Evolutionary conservation across 1,140 invertebrate genomes (phyloP).

Genomic region (Drosophila nigromelanica): DNA sequence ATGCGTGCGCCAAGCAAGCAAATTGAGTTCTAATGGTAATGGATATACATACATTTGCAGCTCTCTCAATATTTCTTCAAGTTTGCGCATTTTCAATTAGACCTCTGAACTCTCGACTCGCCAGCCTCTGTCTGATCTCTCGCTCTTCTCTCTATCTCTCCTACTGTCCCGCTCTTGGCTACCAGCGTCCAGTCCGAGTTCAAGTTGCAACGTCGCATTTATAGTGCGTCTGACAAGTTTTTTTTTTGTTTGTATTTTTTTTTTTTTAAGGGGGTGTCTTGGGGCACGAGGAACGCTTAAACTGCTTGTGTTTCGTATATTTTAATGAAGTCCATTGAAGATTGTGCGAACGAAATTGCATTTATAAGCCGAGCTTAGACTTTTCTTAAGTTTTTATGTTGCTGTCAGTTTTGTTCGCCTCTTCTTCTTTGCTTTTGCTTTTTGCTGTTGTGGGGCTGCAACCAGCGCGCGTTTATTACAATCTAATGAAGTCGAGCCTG

Average conservation of each 20-base stretch:
- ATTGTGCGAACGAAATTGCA: slow-evolving; percentile 81
- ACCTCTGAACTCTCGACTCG: slow-evolving; percentile 72
- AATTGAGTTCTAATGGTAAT: slow-evolving; percentile 79
- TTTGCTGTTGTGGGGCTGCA: slow-evolving; percentile 57
- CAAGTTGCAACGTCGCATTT: slow-evolving; percentile 35
- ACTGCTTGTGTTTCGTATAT: slow-evolving; percentile 81
- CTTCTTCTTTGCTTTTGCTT: not conserved
- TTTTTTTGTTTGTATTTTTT: slow-evolving; percentile 5
- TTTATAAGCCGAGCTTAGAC: slow-evolving; percentile 76
- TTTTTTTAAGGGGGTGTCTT: not conserved
- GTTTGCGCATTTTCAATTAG: slow-evolving; percentile 83
- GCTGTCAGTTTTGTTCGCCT: slow-evolving; percentile 60
- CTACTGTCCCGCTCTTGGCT: slow-evolving; percentile 29
- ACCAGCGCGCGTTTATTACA: slow-evolving; percentile 77
- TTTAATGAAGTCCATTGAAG: slow-evolving; percentile 82
- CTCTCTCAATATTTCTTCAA: slow-evolving; percentile 77
- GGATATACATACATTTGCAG: slow-evolving; percentile 27
- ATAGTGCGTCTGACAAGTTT: slow-evolving; percentile 74
- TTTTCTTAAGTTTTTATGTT: slow-evolving; percentile 73
- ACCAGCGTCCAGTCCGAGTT: slow-evolving; percentile 39
- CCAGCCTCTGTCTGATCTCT: slow-evolving; percentile 17
- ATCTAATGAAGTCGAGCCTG: slow-evolving; percentile 81
- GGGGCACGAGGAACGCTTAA: slow-evolving; percentile 36
- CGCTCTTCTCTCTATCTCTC: slow-evolving; percentile 1
- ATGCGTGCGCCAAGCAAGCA: slow-evolving; percentile 47